These are phyloP conservation scores for Trichogramma dendrolimi DNA, from an alignment of 2,888 invertebrate genomes.

Conservation along the genomic window DNA sequence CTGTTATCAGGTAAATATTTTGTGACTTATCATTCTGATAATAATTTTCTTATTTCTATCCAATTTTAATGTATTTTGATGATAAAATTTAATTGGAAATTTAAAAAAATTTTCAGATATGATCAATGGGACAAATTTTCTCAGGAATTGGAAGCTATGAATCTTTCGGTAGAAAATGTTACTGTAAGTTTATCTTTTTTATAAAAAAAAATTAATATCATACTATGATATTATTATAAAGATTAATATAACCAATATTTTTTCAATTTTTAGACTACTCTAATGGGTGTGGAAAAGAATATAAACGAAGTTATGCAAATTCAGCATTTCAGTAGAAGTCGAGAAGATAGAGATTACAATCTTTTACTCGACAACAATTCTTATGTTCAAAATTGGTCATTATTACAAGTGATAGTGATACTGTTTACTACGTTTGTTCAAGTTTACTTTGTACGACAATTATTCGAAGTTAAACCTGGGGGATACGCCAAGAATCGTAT, in stretches of 20 bases:
- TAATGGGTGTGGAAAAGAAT: conserved; percentile 75
- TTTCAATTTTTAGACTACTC: conserved; percentile 59
- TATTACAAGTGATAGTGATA: conserved; percentile 81
- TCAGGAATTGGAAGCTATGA: conserved; percentile 81
- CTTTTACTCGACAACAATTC: conserved; percentile 75
- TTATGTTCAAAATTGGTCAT: conserved; percentile 86
- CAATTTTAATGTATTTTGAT: not conserved
- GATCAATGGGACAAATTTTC: conserved; percentile 91
- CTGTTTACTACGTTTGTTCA: conserved; percentile 72
- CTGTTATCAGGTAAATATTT: conserved; percentile 66
- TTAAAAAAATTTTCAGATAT: conserved; percentile 56
- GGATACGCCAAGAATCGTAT: conserved; percentile 51
- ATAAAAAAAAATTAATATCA: conserved; percentile 1
- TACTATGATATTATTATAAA: not conserved
- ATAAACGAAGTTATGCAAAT: conserved; percentile 81
- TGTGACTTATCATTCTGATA: conserved; percentile 3
- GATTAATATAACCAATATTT: conserved; percentile 4
- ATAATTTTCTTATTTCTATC: not conserved
- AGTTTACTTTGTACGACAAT: conserved; percentile 83
- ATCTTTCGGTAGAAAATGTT: conserved; percentile 85
- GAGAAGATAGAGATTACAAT: conserved; percentile 79
- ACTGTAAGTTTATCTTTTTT: conserved; percentile 61
- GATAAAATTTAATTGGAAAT: not conserved
- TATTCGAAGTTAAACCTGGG: conserved; percentile 73
- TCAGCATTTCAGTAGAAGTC: conserved; percentile 75